These are phyloP conservation scores for Alligator mississippiensis DNA, from an alignment of 2,113 vertebrate species.

Conservation along the genomic window DNA sequence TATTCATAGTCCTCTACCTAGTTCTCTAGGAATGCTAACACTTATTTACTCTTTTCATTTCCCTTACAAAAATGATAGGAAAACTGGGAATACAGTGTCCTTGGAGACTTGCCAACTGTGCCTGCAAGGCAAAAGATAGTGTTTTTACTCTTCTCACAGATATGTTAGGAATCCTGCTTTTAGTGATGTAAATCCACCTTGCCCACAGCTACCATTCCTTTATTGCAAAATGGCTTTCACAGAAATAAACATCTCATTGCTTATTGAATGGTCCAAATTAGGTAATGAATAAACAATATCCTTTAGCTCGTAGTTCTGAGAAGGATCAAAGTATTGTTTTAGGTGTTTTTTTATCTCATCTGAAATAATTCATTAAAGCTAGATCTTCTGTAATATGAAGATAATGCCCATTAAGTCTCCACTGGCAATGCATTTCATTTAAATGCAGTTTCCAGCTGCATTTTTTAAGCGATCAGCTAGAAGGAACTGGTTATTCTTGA, in stretches of 20 bases:
- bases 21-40: background rate
- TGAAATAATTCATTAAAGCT: background rate
- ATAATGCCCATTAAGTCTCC: background rate
- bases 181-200: background rate
- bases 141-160: background rate
- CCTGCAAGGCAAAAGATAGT: background rate
- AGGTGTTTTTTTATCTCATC: background rate
- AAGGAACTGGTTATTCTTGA: background rate
- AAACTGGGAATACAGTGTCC: background rate
- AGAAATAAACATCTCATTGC: background rate
- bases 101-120: background rate
- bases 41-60: background rate
- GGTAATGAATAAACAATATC: background rate
- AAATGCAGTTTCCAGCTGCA: background rate
- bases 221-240: background rate
- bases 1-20: background rate
- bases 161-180: background rate
- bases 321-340: background rate
- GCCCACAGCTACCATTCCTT: background rate
- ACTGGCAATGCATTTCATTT: background rate
- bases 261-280: background rate
- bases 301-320: background rate
- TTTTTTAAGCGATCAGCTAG: background rate
- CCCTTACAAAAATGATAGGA: background rate
- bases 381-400: background rate